phyloP scores from a whole-genome alignment of 2,113 vertebrate species.

The Tetraodon nigroviridis region DNA sequence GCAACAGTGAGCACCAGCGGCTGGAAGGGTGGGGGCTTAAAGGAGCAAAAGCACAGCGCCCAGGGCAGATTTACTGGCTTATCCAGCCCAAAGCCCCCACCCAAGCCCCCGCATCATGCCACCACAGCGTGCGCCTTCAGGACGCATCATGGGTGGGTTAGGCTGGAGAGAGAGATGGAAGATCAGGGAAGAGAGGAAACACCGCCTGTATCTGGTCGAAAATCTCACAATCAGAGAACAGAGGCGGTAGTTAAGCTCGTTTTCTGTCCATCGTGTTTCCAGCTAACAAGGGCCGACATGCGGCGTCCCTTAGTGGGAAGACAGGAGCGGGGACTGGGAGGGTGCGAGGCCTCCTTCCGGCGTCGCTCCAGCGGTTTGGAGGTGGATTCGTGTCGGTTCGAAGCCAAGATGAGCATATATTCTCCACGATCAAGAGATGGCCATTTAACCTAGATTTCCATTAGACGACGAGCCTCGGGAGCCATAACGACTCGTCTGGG shows the following conservation, averaged over 20 bases:
- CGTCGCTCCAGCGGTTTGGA: not conserved
- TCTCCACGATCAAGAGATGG: not conserved
- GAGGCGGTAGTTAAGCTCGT: not conserved
- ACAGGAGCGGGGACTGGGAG: slow-evolving; percentile 35
- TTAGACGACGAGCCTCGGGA: slow-evolving; percentile 4
- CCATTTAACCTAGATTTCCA: slow-evolving; percentile 1
- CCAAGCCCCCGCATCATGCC: slow-evolving; percentile 49
- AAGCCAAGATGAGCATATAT: too few relatives aligned
- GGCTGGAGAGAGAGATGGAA: slow-evolving; percentile 22
- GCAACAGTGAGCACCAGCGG: slow-evolving; percentile 39
- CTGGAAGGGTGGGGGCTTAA: slow-evolving; percentile 23
- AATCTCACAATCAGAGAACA: not conserved
- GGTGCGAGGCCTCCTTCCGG: slow-evolving; percentile 32
- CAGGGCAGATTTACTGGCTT: slow-evolving; percentile 60
- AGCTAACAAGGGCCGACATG: slow-evolving; percentile 20
- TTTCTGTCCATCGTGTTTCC: slow-evolving; percentile 24
- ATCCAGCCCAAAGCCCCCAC: slow-evolving; percentile 53
- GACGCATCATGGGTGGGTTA: slow-evolving; percentile 40
- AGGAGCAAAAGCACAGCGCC: slow-evolving; percentile 46
- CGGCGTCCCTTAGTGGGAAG: slow-evolving; percentile 45
- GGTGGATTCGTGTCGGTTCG: too few relatives aligned
- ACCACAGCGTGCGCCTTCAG: slow-evolving; percentile 39
- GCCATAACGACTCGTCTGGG: slow-evolving; percentile 39
- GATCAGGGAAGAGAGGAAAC: not conserved
- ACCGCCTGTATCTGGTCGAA: not conserved